Evolutionary conservation across 2,797 vertebrate genomes (phyloP).

Genomic region (Eleutherodactylus coqui): DNA sequence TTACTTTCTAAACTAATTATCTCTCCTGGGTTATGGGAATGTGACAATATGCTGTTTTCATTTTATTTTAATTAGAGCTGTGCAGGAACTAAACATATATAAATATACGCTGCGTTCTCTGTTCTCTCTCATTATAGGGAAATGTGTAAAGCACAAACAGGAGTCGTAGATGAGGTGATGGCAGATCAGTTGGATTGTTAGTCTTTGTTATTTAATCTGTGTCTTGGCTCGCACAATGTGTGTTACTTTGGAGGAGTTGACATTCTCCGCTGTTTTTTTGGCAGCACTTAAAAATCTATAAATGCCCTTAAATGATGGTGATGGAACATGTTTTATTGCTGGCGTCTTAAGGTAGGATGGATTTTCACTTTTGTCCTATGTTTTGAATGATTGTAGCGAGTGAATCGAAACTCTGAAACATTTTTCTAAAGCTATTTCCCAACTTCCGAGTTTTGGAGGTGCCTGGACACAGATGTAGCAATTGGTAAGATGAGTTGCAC

Average conservation of each 20-base stretch:
- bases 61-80: slow-evolving; percentile 59
- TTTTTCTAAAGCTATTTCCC: too few species aligned
- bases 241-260: slow-evolving; percentile 5
- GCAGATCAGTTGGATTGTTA: slow-evolving; percentile 39
- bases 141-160: slow-evolving; percentile 5
- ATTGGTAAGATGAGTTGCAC: too few species aligned
- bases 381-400: background rate
- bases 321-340: background rate
- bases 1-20: slow-evolving; percentile 27
- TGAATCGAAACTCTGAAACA: too few species aligned
- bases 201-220: slow-evolving; percentile 31
- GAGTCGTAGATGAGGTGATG: slow-evolving; percentile 17
- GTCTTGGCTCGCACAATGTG: slow-evolving; percentile 17
- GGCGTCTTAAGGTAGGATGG: background rate
- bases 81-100: slow-evolving; percentile 29
- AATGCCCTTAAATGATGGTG: slow-evolving; percentile 13
- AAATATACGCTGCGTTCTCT: slow-evolving; percentile 26
- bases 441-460: too few species aligned
- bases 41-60: slow-evolving; percentile 36
- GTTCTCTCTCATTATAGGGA: slow-evolving; percentile 44
- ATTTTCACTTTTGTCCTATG: background rate
- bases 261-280: slow-evolving; percentile 6
- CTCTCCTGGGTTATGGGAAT: slow-evolving; percentile 49
- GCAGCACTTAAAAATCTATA: slow-evolving; percentile 13
- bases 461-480: too few species aligned